Conservation (phyloP, 1,140 invertebrate genomes). For the Lepidurus apus region DNA sequence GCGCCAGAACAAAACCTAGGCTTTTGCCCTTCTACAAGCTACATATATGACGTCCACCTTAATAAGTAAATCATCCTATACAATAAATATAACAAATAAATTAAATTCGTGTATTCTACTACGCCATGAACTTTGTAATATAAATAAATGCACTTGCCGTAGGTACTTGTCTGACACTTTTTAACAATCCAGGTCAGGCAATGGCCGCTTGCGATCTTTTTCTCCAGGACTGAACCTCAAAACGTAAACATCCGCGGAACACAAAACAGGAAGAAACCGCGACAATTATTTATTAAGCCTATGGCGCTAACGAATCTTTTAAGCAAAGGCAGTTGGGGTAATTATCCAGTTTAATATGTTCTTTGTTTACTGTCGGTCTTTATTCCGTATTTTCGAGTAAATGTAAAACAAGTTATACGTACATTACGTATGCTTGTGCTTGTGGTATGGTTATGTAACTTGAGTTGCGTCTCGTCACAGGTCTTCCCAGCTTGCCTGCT, state of each 20-base stretch:
- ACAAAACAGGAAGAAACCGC: not conserved
- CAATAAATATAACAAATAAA: no score
- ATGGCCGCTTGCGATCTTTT: not conserved
- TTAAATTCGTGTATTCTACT: no score
- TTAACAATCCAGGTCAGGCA: not conserved
- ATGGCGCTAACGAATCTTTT: not conserved
- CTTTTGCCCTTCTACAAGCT: no score
- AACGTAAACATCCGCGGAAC: not conserved
- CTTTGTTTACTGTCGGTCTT: not conserved
- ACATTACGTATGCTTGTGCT: not conserved
- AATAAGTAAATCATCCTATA: no score
- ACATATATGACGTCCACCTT: no score
- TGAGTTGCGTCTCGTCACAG: not conserved
- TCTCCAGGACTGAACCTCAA: not conserved
- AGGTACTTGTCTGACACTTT: not conserved
- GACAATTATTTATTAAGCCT: not conserved
- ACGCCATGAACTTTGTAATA: no score
- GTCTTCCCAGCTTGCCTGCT: not conserved
- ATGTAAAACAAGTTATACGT: not conserved
- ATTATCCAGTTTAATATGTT: not conserved
- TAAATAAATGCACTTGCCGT: no score
- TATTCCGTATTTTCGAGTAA: not conserved
- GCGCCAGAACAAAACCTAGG: no score
- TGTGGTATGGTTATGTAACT: not conserved
- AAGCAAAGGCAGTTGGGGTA: conserved; percentile 1